Conservation (phyloP, 2,797 vertebrate genomes). For the Typhlichthys eigenmanni region DNA sequence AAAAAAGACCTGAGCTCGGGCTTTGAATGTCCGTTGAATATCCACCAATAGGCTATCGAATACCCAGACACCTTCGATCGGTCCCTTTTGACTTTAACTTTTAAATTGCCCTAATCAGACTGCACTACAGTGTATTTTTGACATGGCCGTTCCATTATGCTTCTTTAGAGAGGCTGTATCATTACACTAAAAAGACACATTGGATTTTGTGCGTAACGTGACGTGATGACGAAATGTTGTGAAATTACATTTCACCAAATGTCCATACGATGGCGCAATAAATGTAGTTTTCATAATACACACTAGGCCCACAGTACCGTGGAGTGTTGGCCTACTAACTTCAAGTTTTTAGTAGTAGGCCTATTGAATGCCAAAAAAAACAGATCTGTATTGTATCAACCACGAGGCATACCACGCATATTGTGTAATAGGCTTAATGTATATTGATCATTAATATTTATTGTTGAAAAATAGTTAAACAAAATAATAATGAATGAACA, state of each 20-base stretch:
- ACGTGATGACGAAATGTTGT: neutral
- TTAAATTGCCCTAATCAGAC: no score
- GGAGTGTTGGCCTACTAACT: no score
- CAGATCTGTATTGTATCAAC: neutral
- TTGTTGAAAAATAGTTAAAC: conserved; percentile 66
- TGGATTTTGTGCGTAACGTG: neutral
- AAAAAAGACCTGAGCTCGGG: no score
- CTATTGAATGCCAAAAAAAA: no score
- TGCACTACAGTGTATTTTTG: no score
- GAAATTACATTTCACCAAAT: neutral
- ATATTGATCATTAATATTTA: conserved; percentile 71
- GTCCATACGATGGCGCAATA: conserved; percentile 57
- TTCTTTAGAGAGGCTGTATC: neutral
- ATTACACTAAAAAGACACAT: neutral
- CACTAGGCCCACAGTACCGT: no score
- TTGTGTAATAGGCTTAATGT: conserved; percentile 3
- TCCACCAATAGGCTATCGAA: no score
- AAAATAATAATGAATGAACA: conserved; percentile 50
- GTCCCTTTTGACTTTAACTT: no score
- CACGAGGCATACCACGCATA: neutral
- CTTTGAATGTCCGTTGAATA: no score
- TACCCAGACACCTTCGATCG: no score
- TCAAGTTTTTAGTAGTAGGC: no score
- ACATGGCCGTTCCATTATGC: no score
- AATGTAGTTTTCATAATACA: conserved; percentile 5